Evolutionary conservation across 2,888 invertebrate genomes (phyloP).

Genomic region (Archips crataeganus): DNA sequence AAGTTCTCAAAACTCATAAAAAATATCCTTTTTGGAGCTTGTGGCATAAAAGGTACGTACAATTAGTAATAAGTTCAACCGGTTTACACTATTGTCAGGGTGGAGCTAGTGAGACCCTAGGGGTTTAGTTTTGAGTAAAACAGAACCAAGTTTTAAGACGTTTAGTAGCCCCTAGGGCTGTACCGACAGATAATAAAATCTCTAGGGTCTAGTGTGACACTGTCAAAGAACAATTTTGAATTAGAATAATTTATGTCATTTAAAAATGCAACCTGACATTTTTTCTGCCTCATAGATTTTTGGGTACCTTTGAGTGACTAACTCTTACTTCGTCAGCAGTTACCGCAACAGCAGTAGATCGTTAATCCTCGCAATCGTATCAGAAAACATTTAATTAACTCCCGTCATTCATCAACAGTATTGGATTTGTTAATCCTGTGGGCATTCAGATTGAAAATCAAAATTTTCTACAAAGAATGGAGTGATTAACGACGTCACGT

Average conservation of each 20-base stretch:
- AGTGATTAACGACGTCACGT: constrained; percentile 82
- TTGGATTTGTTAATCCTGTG: constrained; percentile 72
- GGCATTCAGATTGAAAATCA: constrained; percentile 80
- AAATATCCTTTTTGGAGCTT: constrained; percentile 61
- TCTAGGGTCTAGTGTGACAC: constrained; percentile 16
- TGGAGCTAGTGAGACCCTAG: too few species aligned
- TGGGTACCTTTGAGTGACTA: too few species aligned
- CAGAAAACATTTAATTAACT: constrained; percentile 64
- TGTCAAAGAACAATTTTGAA: constrained; percentile 45
- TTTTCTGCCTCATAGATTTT: not conserved
- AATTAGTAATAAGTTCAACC: constrained; percentile 46
- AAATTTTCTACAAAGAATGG: constrained; percentile 76
- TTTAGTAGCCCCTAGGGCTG: too few species aligned
- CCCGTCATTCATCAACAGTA: constrained; percentile 72
- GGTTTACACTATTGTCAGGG: constrained; percentile 44
- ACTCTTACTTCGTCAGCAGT: not conserved
- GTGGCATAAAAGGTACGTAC: constrained; percentile 58
- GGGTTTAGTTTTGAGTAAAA: too few species aligned
- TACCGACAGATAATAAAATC: too few species aligned
- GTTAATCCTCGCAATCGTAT: constrained; percentile 32
- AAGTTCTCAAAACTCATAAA: constrained; percentile 58
- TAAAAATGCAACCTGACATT: not conserved
- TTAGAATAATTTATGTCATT: not conserved
- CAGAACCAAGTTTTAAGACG: too few species aligned
- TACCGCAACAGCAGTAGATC: not conserved